Base-by-base conservation (phyloP, 2,113 vertebrate species). In the Chloebia gouldiae region DNA sequence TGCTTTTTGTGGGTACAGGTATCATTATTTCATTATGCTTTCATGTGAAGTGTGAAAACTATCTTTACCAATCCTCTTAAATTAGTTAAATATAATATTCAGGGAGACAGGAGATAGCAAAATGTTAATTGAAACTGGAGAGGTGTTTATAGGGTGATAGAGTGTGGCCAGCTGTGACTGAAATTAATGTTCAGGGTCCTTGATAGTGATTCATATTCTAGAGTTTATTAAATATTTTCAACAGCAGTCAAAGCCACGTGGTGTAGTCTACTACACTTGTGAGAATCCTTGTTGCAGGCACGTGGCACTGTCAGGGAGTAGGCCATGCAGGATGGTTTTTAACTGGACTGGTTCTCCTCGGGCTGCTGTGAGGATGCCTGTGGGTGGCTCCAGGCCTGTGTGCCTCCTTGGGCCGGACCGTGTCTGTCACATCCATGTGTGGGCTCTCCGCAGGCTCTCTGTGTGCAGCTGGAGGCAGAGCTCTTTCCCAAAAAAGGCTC, bases 11-110 rank as follows among this genome's bases (percentile, higher is more conserved):
- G 92, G 95, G 97, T 95, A 92, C 93, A 97, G 94, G 96, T 98
- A 97, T 98, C 98, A 98, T 98, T 98, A 98, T 98, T 98, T 98
- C 98, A 98, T 98, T 98, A 98, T 95, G 97, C 97, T 98, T 98
- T 98, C 97, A 98, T 98, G 97, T 98, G 98, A 98, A 98, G 98
- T 98, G 98, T 98, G 98, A 98, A 98, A 98, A 98, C 97, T 98
- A 97, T 98, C 98, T 98, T 97, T 97, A 97, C 97, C 97, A 97
- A 98, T 97, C 97, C 98, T 96, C 97, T 97, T 97, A 98, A 98
- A 98, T 98, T 98, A 98, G 97, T 98, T 98, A 98, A 98, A 98
- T 98, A 98, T 97, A 98, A 98, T 98, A 98, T 97, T 97, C 97
- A 90, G 93, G 19, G 68, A 98, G 97, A 98, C 96, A 97, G 97